A percentile compares a stretch with the other conserved stretches of the same genome.
Evolutionary conservation across 2,888 invertebrate genomes (phyloP).

Genomic region (Empis stercorea): DNA sequence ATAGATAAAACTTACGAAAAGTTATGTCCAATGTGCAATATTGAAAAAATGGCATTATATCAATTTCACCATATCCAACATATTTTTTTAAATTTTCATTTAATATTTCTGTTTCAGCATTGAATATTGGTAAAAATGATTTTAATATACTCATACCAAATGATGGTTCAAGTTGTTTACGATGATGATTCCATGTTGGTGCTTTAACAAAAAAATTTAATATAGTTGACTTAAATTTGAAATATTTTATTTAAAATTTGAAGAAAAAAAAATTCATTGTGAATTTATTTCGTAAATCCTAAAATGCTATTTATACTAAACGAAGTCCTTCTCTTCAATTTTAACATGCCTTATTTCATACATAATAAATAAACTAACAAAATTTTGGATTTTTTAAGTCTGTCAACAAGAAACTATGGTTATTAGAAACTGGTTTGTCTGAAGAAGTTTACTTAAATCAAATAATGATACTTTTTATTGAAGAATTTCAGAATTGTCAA

Average conservation of each 20-base stretch:
- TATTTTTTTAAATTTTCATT: slow-evolving; percentile 19
- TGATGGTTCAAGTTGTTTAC: neutral
- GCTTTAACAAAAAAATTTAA: neutral
- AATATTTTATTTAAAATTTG: neutral
- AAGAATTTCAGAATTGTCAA: too few species aligned
- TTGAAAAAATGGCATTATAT: neutral
- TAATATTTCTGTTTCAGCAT: slow-evolving; percentile 23
- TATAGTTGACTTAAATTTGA: neutral
- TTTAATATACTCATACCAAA: slow-evolving; percentile 21
- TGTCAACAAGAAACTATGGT: too few species aligned
- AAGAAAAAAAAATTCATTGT: too few species aligned
- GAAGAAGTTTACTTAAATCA: too few species aligned
- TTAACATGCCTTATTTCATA: too few species aligned
- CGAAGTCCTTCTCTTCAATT: too few species aligned
- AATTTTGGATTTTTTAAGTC: too few species aligned
- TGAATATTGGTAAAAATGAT: slow-evolving; percentile 28
- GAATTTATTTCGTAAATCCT: too few species aligned
- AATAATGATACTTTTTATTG: too few species aligned
- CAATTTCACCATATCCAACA: slow-evolving; percentile 2
- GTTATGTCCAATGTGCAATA: slow-evolving; percentile 26
- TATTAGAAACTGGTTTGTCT: too few species aligned
- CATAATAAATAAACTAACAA: too few species aligned
- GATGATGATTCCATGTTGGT: neutral
- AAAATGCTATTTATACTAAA: too few species aligned
- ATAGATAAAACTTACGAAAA: slow-evolving; percentile 24